Conservation (phyloP, 2,113 vertebrate genomes). For the Etheostoma spectabile region DNA sequence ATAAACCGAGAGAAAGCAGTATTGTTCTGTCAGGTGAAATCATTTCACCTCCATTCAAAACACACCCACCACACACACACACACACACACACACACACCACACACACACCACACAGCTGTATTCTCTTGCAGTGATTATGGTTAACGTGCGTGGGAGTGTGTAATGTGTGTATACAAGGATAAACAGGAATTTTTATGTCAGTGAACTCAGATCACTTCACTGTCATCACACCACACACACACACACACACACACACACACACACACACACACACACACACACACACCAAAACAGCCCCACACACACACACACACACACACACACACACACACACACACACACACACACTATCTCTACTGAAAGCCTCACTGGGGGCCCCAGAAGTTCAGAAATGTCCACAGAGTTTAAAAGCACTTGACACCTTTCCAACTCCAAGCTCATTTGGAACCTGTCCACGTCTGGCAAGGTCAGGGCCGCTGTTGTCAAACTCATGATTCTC, state of each 20-base stretch:
- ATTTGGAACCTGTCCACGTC: conserved; percentile 74
- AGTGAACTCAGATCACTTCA: too few relatives aligned
- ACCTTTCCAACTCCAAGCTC: conserved; percentile 73
- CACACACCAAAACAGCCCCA: conserved; percentile 1
- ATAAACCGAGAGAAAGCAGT: conserved; percentile 49
- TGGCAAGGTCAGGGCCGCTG: conserved; percentile 70
- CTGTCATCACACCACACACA: too few relatives aligned
- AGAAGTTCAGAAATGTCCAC: conserved; percentile 63
- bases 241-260: background rate
- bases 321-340: conserved; percentile 4
- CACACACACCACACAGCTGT: conserved; percentile 1
- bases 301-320: background rate
- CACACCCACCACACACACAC: conserved; percentile 3
- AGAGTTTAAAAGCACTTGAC: conserved; percentile 73
- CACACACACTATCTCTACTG: conserved; percentile 6
- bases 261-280: conserved; percentile 1
- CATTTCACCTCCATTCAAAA: conserved; percentile 46
- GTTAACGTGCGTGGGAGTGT: too few relatives aligned
- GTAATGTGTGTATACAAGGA: too few relatives aligned
- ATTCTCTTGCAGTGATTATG: too few relatives aligned
- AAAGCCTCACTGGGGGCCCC: conserved; percentile 46
- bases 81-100: background rate
- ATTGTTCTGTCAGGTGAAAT: conserved; percentile 68
- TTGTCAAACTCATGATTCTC: conserved; percentile 72
- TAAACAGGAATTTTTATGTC: too few relatives aligned